phyloP scores from a whole-genome alignment of 2,797 vertebrate genomes.

The Cryptoblepharus egeriae region DNA sequence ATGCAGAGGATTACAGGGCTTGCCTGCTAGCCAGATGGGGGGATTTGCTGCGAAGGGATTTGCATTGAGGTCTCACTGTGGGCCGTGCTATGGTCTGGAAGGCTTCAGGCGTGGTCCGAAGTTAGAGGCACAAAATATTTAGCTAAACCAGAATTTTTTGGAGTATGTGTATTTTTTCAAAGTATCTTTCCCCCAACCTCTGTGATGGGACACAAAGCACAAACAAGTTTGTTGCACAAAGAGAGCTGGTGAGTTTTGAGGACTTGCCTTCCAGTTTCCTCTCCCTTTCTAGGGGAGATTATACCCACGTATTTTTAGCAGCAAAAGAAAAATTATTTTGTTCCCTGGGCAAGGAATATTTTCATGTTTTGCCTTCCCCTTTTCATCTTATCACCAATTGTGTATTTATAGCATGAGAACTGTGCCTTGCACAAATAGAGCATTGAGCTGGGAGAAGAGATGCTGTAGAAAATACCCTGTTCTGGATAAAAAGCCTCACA shows the following conservation, averaged over 20 bases:
- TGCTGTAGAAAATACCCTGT: slow-evolving; percentile 15
- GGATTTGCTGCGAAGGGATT: too few relatives aligned
- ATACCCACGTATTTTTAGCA: slow-evolving; percentile 69
- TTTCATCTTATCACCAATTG: slow-evolving; percentile 69
- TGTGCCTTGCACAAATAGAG: slow-evolving; percentile 54
- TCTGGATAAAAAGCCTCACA: neutral
- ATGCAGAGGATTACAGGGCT: too few relatives aligned
- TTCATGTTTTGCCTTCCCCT: slow-evolving; percentile 66
- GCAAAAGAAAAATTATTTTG: slow-evolving; percentile 62
- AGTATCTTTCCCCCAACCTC: too few relatives aligned
- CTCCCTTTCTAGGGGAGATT: slow-evolving; percentile 61
- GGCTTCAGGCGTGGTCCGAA: too few relatives aligned
- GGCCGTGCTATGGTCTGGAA: too few relatives aligned
- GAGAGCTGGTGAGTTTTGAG: neutral
- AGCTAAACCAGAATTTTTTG: too few relatives aligned
- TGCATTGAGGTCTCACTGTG: too few relatives aligned
- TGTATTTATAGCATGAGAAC: slow-evolving; percentile 78
- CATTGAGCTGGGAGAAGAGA: slow-evolving; percentile 43
- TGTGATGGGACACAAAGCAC: too few relatives aligned
- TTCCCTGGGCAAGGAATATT: slow-evolving; percentile 68
- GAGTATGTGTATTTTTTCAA: too few relatives aligned
- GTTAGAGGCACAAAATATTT: too few relatives aligned
- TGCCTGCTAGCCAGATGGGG: too few relatives aligned
- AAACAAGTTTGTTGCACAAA: too few relatives aligned
- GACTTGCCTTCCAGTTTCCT: slow-evolving; percentile 44